Conservation (phyloP, 2,888 invertebrate genomes). For the Encarsia formosa region DNA sequence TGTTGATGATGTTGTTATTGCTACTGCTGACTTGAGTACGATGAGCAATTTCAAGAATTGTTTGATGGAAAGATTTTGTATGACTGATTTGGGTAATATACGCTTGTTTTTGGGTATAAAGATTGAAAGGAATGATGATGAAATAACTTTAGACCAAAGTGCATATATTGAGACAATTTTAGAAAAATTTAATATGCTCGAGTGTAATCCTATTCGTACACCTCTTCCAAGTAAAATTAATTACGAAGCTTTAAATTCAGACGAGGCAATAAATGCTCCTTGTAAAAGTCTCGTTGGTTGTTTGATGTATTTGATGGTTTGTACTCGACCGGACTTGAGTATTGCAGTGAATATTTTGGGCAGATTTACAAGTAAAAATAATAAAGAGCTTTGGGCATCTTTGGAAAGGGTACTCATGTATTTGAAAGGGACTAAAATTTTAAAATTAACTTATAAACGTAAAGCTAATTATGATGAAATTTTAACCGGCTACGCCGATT, state of each 20-base stretch:
- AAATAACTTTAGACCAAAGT: slow-evolving; percentile 16
- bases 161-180: slow-evolving; percentile 15
- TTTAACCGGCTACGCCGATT: too few species aligned
- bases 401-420: too few species aligned
- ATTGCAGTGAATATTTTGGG: too few species aligned
- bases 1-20: slow-evolving; percentile 6
- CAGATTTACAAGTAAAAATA: too few species aligned
- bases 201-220: slow-evolving; percentile 11
- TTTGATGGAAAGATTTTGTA: slow-evolving; percentile 8
- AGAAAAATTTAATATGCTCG: slow-evolving; percentile 17
- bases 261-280: too few species aligned
- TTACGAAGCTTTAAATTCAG: not conserved
- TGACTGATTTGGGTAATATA: slow-evolving; percentile 10
- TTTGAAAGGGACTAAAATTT: too few species aligned
- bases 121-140: slow-evolving; percentile 1
- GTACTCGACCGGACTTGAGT: too few species aligned
- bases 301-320: too few species aligned
- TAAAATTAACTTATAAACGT: too few species aligned
- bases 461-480: too few species aligned
- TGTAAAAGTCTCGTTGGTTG: too few species aligned
- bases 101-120: slow-evolving; percentile 2
- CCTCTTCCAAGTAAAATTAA: slow-evolving; percentile 12
- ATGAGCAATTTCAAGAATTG: slow-evolving; percentile 15
- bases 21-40: not conserved
- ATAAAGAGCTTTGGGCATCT: too few species aligned